Evolutionary conservation across 1,140 invertebrate species (phyloP), one percentile per base, ranked within the genome.

Genomic region (Oncopodura yosiiana): DNA sequence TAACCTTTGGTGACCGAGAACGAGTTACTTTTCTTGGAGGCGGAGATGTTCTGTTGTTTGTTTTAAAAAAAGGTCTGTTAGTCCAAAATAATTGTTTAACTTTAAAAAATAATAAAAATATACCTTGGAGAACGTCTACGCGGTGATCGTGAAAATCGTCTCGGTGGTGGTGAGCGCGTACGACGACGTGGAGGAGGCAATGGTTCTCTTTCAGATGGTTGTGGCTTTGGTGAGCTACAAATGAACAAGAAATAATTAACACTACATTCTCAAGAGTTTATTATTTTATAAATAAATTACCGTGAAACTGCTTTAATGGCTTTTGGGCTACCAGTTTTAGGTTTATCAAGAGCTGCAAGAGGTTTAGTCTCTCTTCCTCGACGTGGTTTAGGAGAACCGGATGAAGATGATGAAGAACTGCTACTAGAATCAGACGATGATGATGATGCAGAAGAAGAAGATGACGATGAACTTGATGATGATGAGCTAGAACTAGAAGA

Each of bases 401-500:
- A 54, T 0, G 56, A 58, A 14, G 56, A 53, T 21, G 56, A 56
- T 21, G 53, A 56, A 14, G 61, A 56, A 11, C 18, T 37, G 23
- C 48, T 32, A 3, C 23, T 39, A 6, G 53, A 56, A 14, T 19
- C 21, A 9, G 53, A 49, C 3, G 42, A 36, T 5, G 42, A 54
- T 34, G 60, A 51, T 3, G 56, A 58, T 16, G 37, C 44, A 12
- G 59, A 61, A 34, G 59, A 57, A 12, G 54, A 57, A 3, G 54
- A 53, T 23, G 54, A 57, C 2, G 59, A 61, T n/a, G 54, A 43
- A 46, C 54, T 57, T 14, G 59, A 61, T 5, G 60, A 56, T 19
- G n/a, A n/a, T n/a, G n/a, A n/a, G n/a, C n/a, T n/a, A n/a, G n/a
- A n/a, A n/a, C n/a, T n/a, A n/a, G n/a, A n/a, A n/a, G n/a, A 19